Evolutionary conservation across 2,888 invertebrate species (phyloP).

Genomic region (Drosophila barbarae): DNA sequence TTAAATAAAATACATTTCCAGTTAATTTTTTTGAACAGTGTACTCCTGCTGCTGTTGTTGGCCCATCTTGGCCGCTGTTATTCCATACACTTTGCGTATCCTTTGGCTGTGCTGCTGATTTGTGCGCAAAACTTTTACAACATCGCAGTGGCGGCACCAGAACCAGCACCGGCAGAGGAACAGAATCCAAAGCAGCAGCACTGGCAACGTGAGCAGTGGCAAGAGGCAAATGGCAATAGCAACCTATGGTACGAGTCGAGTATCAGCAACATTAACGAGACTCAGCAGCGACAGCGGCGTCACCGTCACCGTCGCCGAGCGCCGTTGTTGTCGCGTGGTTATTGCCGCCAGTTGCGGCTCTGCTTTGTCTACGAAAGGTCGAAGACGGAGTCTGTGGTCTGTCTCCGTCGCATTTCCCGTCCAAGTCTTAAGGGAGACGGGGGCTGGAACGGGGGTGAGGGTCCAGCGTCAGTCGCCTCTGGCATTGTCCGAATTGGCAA

Average conservation of each 20-base stretch:
- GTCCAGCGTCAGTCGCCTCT: conserved; percentile 26
- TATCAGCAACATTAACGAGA: conserved; percentile 59
- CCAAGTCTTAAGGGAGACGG: conserved; percentile 10
- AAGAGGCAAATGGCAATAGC: conserved; percentile 33
- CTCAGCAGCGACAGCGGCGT: conserved; percentile 52
- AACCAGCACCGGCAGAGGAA: conserved; percentile 44
- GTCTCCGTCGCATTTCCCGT: conserved; percentile 36
- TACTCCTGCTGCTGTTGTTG: conserved; percentile 21
- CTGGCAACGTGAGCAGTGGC: conserved; percentile 8
- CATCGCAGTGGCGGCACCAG: conserved; percentile 63
- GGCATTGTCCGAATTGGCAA: conserved; percentile 40
- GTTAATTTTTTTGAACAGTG: conserved; percentile 6
- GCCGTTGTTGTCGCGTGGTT: conserved; percentile 52
- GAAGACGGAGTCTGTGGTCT: conserved; percentile 69
- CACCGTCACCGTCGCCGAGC: conserved; percentile 41
- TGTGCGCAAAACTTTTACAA: conserved; percentile 76
- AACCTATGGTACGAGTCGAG: conserved; percentile 31
- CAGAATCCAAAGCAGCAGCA: conserved; percentile 26
- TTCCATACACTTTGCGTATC: conserved; percentile 66
- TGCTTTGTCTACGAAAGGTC: conserved; percentile 74
- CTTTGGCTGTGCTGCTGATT: conserved; percentile 66
- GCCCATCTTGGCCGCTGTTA: conserved; percentile 42
- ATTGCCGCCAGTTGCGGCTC: conserved; percentile 62
- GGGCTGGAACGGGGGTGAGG: neutral
- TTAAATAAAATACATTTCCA: neutral